Evolutionary conservation across 2,888 invertebrate genomes (phyloP).

Genomic region (Thymelicus sylvestris): DNA sequence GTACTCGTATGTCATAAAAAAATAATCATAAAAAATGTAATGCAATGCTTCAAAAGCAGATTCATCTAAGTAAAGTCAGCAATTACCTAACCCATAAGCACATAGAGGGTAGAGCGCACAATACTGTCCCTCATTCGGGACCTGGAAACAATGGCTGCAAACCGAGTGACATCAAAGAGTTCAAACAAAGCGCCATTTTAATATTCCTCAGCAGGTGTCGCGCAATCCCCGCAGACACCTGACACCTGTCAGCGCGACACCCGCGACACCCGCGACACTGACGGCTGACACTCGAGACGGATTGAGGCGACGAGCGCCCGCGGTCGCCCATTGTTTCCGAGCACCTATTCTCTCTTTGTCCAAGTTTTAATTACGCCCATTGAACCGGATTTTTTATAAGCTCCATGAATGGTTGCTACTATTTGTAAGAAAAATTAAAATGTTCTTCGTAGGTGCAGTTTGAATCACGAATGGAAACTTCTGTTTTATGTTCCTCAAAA

Average conservation of each 20-base stretch:
- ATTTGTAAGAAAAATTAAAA: constrained; percentile 10
- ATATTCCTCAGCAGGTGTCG: constrained; percentile 51
- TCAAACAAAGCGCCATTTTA: constrained; percentile 41
- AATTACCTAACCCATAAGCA: not conserved
- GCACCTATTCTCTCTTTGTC: constrained; percentile 58
- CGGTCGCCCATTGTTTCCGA: constrained; percentile 59
- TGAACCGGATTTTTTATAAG: constrained; percentile 33
- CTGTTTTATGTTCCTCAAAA: too few relatives aligned
- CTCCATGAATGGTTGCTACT: constrained; percentile 31
- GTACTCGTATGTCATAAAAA: too few relatives aligned
- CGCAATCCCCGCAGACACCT: constrained; percentile 51
- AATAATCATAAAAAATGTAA: not conserved
- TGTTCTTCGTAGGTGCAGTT: constrained; percentile 13
- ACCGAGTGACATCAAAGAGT: constrained; percentile 35
- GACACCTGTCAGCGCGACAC: constrained; percentile 72
- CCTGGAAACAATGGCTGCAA: constrained; percentile 21
- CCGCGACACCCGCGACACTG: constrained; percentile 33
- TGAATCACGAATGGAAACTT: not conserved
- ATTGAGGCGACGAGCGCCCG: constrained; percentile 71
- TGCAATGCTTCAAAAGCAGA: not conserved
- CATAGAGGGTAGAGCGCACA: not conserved
- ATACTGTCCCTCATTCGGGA: constrained; percentile 18
- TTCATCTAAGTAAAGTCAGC: not conserved
- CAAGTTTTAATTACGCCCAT: constrained; percentile 49
- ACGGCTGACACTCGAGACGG: constrained; percentile 65